phyloP scores from a whole-genome alignment of 2,113 vertebrate genomes.

The Stegostoma tigrinum region DNA sequence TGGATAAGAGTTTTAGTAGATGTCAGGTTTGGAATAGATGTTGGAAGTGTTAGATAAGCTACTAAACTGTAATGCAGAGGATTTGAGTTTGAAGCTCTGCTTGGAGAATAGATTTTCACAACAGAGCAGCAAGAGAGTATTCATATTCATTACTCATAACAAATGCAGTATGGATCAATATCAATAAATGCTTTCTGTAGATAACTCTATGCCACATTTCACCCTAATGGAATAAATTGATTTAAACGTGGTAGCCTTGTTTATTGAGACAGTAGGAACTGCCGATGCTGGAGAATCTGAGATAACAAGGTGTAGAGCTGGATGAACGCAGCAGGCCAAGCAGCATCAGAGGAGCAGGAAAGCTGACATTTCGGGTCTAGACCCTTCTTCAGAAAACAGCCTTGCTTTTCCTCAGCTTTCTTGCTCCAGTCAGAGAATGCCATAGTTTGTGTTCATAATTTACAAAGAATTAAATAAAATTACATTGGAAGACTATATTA shows the following conservation, averaged over 20 bases:
- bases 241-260: neutral
- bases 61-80: neutral
- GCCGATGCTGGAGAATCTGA: too few species aligned
- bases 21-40: neutral
- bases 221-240: neutral
- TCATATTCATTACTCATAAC: neutral
- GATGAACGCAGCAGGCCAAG: too few species aligned
- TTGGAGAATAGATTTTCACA: neutral
- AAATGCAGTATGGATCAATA: constrained; percentile 4
- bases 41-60: neutral
- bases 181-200: constrained; percentile 1
- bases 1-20: neutral
- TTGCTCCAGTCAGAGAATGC: neutral
- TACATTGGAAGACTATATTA: neutral
- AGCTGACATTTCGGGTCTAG: too few species aligned
- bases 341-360: too few species aligned
- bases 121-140: neutral
- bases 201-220: neutral
- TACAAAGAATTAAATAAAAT: neutral
- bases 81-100: neutral
- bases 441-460: neutral
- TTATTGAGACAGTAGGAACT: neutral
- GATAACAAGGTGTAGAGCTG: too few species aligned
- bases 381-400: too few species aligned
- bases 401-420: neutral